Evolutionary conservation across 2,797 vertebrate species (phyloP).

Genomic region (Poecilia gillii): DNA sequence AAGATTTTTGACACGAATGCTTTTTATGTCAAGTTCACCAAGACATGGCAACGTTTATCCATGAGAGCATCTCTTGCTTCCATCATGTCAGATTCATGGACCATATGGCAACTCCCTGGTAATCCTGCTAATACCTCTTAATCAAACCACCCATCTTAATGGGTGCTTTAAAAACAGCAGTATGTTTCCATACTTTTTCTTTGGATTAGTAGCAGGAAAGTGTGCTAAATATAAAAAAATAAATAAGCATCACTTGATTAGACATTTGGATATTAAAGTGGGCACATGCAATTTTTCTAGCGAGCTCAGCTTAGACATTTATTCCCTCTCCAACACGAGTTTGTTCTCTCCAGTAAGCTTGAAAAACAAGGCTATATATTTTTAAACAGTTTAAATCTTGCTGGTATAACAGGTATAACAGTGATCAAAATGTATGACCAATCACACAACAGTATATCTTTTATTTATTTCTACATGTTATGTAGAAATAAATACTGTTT

Average conservation of each 20-base stretch:
- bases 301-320: background rate
- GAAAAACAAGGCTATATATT: background rate
- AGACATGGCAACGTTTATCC: background rate
- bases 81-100: slow-evolving; percentile 39
- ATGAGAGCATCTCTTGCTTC: slow-evolving; percentile 10
- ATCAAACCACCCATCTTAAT: slow-evolving; percentile 56
- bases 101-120: slow-evolving; percentile 65
- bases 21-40: background rate
- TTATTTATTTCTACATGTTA: slow-evolving; percentile 76
- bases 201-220: slow-evolving; percentile 30
- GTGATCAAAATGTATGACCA: background rate
- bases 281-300: background rate
- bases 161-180: slow-evolving; percentile 39
- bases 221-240: slow-evolving; percentile 5
- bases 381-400: slow-evolving; percentile 13
- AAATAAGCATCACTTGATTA: background rate
- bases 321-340: slow-evolving; percentile 9
- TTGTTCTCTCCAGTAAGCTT: slow-evolving; percentile 16
- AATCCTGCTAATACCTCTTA: slow-evolving; percentile 72
- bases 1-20: background rate
- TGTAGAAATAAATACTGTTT: slow-evolving; percentile 67
- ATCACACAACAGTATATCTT: slow-evolving; percentile 35
- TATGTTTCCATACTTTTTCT: slow-evolving; percentile 7
- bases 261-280: background rate
- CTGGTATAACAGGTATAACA: too few species aligned